Conservation (phyloP, 2,888 invertebrate species). For the Cheilosia soror region DNA sequence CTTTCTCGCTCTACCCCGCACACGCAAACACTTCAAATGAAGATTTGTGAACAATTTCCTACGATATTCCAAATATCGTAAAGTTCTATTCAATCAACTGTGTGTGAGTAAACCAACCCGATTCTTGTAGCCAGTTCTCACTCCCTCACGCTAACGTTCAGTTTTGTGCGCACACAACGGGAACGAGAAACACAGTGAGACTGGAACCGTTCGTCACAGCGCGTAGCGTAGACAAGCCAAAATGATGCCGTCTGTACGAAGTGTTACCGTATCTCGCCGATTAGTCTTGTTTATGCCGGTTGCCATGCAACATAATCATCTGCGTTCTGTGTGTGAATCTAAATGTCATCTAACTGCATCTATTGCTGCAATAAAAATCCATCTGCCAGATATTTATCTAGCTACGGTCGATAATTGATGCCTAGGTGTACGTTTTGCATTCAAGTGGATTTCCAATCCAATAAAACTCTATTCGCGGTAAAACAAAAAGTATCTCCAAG, state of each 20-base stretch:
- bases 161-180: conserved; percentile 19
- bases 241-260: conserved; percentile 64
- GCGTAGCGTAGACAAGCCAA: conserved; percentile 50
- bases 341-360: conserved; percentile 66
- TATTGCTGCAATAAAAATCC: conserved; percentile 40
- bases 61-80: conserved; percentile 66
- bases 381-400: conserved; percentile 34
- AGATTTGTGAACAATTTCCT: not conserved
- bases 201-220: conserved; percentile 37
- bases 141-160: conserved; percentile 41
- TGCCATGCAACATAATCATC: conserved; percentile 79
- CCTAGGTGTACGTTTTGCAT: conserved; percentile 23
- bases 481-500: conserved; percentile 28
- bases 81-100: not conserved
- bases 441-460: conserved; percentile 29
- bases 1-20: not conserved
- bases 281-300: conserved; percentile 81
- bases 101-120: conserved; percentile 3
- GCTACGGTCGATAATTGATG: conserved; percentile 25
- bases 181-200: conserved; percentile 43
- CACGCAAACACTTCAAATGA: not conserved
- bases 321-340: conserved; percentile 64
- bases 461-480: conserved; percentile 11
- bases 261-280: conserved; percentile 74
- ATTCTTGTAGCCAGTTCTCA: not conserved